A percentile compares a stretch with the other conserved stretches of the same genome.
These are phyloP conservation scores for Temnothorax rugatulus DNA, from an alignment of 2,888 invertebrate species.

Conservation along the genomic window DNA sequence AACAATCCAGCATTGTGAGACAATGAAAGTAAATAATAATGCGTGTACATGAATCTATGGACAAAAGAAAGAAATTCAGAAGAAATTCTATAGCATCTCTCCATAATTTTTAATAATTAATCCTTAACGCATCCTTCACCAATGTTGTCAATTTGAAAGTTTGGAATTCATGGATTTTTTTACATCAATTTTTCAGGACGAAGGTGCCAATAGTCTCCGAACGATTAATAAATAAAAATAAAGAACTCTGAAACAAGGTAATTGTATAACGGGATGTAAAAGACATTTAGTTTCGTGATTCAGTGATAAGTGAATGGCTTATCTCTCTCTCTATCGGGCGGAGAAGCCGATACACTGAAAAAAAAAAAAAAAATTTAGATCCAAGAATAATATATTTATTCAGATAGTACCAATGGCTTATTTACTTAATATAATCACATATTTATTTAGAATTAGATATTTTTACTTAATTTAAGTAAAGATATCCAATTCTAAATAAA, in stretches of 20 bases:
- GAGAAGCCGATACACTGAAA: neutral
- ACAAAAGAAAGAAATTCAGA: neutral
- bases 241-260: neutral
- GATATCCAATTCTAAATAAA: too few species aligned
- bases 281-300: neutral
- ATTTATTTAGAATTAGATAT: too few species aligned
- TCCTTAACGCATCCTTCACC: neutral
- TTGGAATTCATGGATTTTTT: neutral
- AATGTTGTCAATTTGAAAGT: neutral
- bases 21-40: slow-evolving; percentile 6
- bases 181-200: neutral
- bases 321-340: too few species aligned
- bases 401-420: too few species aligned
- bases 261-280: neutral
- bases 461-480: too few species aligned
- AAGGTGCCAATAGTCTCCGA: neutral
- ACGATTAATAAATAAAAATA: neutral
- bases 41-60: neutral
- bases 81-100: neutral
- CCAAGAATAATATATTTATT: too few species aligned
- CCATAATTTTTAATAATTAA: neutral
- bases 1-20: slow-evolving; percentile 10
- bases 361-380: too few species aligned
- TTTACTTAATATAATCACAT: too few species aligned
- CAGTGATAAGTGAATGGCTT: neutral